Percentiles rank a stretch among this genome's conserved stretches.
These are phyloP conservation scores for Theocolax elegans DNA, from an alignment of 1,140 invertebrate species.

Conservation along the genomic window DNA sequence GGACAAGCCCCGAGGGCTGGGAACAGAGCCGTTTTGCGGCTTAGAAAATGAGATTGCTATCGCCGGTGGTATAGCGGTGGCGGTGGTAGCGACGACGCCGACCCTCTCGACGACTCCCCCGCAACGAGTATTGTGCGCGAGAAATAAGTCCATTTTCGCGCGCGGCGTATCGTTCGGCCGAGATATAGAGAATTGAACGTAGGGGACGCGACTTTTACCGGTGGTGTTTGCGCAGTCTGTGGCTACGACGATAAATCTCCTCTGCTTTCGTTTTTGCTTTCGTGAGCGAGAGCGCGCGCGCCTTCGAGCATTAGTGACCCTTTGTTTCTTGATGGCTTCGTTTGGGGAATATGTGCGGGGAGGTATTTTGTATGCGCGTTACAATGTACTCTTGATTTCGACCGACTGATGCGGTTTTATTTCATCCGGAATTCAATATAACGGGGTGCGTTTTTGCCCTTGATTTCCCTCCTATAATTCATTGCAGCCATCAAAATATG, in stretches of 20 bases:
- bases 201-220: not conserved
- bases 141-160: constrained; percentile 40
- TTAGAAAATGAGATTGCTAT: constrained; percentile 42
- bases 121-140: constrained; percentile 17
- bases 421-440: too few relatives aligned
- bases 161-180: not conserved
- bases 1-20: too few relatives aligned
- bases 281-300: not conserved
- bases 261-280: not conserved
- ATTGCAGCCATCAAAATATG: too few relatives aligned
- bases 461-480: too few relatives aligned
- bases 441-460: too few relatives aligned
- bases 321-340: constrained; percentile 31
- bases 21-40: constrained; percentile 33
- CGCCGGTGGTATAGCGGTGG: too few relatives aligned
- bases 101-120: not conserved
- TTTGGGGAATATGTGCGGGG: not conserved
- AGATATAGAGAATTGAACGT: constrained; percentile 17
- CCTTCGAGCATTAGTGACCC: constrained; percentile 24
- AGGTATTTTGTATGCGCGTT: not conserved
- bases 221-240: constrained; percentile 6
- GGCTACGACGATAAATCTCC: constrained; percentile 34
- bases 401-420: not conserved
- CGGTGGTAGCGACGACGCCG: too few relatives aligned
- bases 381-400: constrained; percentile 11